Evolutionary conservation across 2,797 vertebrate species (phyloP).

Genomic region (Sebastes iracundus): DNA sequence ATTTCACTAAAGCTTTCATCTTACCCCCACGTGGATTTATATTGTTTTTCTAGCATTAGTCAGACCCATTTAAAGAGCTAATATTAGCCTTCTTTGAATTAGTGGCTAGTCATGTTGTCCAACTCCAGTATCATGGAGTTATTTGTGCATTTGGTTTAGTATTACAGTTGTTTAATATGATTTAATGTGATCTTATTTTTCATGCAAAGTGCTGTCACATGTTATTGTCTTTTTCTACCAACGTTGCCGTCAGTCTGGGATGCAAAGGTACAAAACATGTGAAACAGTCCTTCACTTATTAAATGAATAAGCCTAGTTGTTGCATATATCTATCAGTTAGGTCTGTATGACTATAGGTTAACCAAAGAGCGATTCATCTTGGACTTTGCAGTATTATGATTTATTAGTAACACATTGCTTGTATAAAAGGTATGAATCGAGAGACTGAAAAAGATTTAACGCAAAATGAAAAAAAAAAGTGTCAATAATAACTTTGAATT

Average conservation of each 20-base stretch:
- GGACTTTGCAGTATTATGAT: neutral
- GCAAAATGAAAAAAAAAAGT: neutral
- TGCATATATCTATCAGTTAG: neutral
- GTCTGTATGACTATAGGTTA: neutral
- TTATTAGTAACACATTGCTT: neutral
- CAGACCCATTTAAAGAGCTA: neutral
- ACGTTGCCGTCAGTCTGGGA: neutral
- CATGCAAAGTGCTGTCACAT: no score
- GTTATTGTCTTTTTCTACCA: neutral
- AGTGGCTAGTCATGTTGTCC: neutral
- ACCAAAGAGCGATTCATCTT: neutral
- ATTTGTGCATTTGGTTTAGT: neutral
- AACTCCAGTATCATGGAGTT: neutral
- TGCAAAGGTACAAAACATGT: neutral
- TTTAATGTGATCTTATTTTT: no score
- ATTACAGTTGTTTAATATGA: neutral
- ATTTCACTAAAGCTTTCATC: neutral
- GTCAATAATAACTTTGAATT: neutral
- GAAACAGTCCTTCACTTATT: neutral
- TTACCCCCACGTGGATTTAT: neutral
- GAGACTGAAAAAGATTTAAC: neutral
- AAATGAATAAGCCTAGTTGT: neutral
- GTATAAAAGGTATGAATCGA: neutral
- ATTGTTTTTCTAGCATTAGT: neutral
- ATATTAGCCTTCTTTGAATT: neutral